These are phyloP conservation scores for Hypena proboscidalis DNA, from an alignment of 2,888 invertebrate genomes.

Conservation along the genomic window DNA sequence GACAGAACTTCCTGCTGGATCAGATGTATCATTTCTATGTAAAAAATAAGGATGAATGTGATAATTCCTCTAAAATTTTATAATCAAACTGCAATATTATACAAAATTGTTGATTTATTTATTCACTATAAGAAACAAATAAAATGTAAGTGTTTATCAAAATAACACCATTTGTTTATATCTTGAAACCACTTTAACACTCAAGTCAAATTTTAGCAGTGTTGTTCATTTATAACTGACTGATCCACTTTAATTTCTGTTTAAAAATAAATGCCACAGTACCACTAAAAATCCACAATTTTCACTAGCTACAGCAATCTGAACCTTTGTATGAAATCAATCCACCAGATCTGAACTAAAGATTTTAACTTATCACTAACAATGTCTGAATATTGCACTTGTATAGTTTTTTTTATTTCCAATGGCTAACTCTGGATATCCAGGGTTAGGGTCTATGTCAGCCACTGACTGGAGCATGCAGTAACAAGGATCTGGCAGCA, in stretches of 20 bases:
- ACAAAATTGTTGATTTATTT: conserved; percentile 14
- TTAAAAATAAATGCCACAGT: conserved; percentile 23
- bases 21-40: conserved; percentile 86
- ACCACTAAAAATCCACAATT: conserved; percentile 41
- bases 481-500: conserved; percentile 81
- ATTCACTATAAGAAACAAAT: conserved; percentile 19
- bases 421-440: conserved; percentile 35
- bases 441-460: conserved; percentile 54
- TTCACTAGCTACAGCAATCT: conserved; percentile 34
- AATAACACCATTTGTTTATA: conserved; percentile 25
- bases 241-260: conserved; percentile 30
- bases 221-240: conserved; percentile 27
- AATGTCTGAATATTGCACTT: conserved; percentile 42
- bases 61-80: too few species aligned
- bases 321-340: conserved; percentile 19
- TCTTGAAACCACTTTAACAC: conserved; percentile 36
- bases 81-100: conserved; percentile 7
- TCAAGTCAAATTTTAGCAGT: conserved; percentile 26
- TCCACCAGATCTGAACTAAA: conserved; percentile 28
- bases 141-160: conserved; percentile 29
- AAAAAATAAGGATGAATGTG: neutral
- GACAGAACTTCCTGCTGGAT: conserved; percentile 80
- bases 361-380: conserved; percentile 30
- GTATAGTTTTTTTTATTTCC: conserved; percentile 14
- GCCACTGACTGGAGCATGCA: conserved; percentile 75